Evolutionary conservation across 1,140 invertebrate genomes (phyloP).

Genomic region (Globodera rostochiensis): DNA sequence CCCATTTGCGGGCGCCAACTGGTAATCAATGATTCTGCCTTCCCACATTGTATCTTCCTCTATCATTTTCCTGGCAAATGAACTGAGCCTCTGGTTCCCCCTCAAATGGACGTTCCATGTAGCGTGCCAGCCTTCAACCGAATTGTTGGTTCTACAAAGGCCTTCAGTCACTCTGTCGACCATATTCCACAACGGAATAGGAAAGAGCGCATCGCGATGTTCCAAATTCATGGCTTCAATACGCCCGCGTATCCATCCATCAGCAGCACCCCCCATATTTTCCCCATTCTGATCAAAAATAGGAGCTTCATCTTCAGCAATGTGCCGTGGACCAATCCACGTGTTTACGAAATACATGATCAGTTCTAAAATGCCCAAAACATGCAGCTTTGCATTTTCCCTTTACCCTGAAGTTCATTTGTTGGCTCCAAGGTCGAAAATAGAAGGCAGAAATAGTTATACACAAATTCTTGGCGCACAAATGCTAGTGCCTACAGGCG

Average conservation of each 20-base stretch:
- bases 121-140: neutral
- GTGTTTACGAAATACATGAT: neutral
- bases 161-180: neutral
- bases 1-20: neutral
- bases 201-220: slow-evolving; percentile 6
- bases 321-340: neutral
- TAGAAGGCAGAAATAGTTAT: slow-evolving; percentile 2
- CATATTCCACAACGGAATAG: neutral
- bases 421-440: neutral
- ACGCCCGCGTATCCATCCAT: neutral
- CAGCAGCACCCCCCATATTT: neutral
- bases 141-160: neutral
- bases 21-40: neutral
- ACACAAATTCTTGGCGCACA: neutral
- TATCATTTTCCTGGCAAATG: neutral
- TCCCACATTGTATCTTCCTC: neutral
- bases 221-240: neutral
- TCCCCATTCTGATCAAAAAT: neutral
- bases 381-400: no score
- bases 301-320: neutral
- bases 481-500: neutral
- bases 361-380: neutral
- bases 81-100: neutral
- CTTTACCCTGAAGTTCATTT: neutral
- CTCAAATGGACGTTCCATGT: neutral